Base-by-base conservation (phyloP, 64 coral and sea anemone species). In the Montipora sp. region DNA sequence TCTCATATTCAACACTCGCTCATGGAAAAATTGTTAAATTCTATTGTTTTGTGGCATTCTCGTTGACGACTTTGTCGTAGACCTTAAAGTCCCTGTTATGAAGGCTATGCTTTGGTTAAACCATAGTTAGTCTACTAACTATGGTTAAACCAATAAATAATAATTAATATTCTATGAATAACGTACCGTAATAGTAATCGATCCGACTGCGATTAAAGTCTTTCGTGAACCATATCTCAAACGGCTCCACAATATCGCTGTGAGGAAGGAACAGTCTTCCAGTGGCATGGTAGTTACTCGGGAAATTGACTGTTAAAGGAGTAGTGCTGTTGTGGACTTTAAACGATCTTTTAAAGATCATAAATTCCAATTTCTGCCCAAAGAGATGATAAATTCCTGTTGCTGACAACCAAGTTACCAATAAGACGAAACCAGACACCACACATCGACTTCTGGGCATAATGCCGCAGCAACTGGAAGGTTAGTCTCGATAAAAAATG, bases 171-270 rank as follows among this genome's bases (percentile, higher is more conserved):
- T 14, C 3, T 15, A 12, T 12, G 3, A 24, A 51, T 3, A 50
- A 90, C 78, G 75, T 94, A 96, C 98, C 98, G 84, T 94, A 94
- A 92, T 99, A 99, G 75, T 99, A 99, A 65, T 99, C 98, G 72
- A 99, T 99, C 27, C 98, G 89, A 95, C 98, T 99, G 57, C 91
- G 72, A 80, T 96, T 96, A 46, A 89, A 91, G 12, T 96, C 87
- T 19, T 88, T 89, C 1, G 92, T 84, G n/a, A 93, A 99, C 94
- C 94, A 99, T 59, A 92, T 92, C 48, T 99, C 91, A 59, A 99
- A 99, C 3, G 98, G 98, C 11, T 99, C 98, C 85, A 87, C 95
- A 16, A 99, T 99, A 44, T 99, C 77, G 12, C 89, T 87, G 53
- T 99, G 92, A 44, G 98, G 98, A 8, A 99, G 87, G 43, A 88